Conservation (phyloP, 2,113 vertebrate genomes). For the Brachyhypopomus gauderio region DNA sequence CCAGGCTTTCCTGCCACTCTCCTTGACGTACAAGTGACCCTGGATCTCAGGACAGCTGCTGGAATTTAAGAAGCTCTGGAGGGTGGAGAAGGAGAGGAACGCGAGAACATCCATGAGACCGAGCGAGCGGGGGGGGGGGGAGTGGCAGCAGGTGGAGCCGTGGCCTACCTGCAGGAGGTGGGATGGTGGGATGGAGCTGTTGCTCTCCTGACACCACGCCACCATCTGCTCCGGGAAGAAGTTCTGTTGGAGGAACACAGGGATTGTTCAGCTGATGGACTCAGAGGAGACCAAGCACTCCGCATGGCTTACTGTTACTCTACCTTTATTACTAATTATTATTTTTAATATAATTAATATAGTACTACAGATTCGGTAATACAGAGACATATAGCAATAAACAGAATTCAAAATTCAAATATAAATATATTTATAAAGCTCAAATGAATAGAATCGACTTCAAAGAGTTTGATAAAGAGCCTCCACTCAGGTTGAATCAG, state of each 20-base stretch:
- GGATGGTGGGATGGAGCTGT: slow-evolving; percentile 86
- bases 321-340: too few relatives aligned
- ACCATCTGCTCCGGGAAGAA: slow-evolving; percentile 99
- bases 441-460: too few relatives aligned
- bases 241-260: slow-evolving; percentile 72
- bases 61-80: slow-evolving; percentile 89
- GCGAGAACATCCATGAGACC: not conserved
- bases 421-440: too few relatives aligned
- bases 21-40: slow-evolving; percentile 92
- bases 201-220: slow-evolving; percentile 92
- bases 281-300: too few relatives aligned
- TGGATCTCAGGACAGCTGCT: slow-evolving; percentile 97
- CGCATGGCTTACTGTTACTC: too few relatives aligned
- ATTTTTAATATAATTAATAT: too few relatives aligned
- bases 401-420: too few relatives aligned
- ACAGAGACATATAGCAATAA: too few relatives aligned
- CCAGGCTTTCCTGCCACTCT: slow-evolving; percentile 92
- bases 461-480: too few relatives aligned
- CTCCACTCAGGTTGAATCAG: too few relatives aligned
- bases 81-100: slow-evolving; percentile 4
- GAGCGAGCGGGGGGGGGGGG: not conserved
- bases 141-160: not conserved
- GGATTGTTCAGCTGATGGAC: too few relatives aligned
- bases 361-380: too few relatives aligned
- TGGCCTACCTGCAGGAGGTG: slow-evolving; percentile 89